Base-by-base conservation (phyloP, 2,888 invertebrate species). In the Pristionchus fissidentatus region DNA sequence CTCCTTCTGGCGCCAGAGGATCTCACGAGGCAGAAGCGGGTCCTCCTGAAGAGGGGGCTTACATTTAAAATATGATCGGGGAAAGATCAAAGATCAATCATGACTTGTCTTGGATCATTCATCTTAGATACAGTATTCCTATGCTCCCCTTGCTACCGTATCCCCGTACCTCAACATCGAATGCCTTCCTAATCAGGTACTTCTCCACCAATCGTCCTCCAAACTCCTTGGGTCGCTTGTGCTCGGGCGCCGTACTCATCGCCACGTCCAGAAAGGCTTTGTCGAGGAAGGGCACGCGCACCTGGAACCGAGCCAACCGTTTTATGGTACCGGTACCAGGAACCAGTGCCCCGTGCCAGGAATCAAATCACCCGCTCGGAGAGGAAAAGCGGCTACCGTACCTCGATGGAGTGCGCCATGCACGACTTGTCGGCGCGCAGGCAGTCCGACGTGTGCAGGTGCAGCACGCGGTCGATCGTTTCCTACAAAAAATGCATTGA, bases 1-100 rank as follows among this genome's bases (percentile, higher is more conserved):
- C 85, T 97, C 97, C 93, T 97, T 97, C 90, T 96, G 96, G 62
- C 97, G 94, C 97, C 97, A 97, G 41, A 97, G 93, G 90, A 97
- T 96, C 49, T 95, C 95, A 85, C 95, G 94, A 0, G 97, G 97
- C 83, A 97, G 93, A 49, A 96, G 93, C 15, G 89, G 89, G 32
- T 91, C 85, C 32, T 88, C 87, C 86, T 88, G 79, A 80, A 26
- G n/a, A 29, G 10, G 32, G 15, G 13, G 38, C 7, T 70, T n/a
- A 10, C 60, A n/a, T 60, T 26, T 10, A n/a, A 10, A 15, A 15
- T n/a, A 15, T 19, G n/a, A n/a, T n/a, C n/a, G n/a, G n/a, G 26
- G 3, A 66, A 35, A 66, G 70, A 43, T 43, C 41, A 70, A 26
- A 43, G n/a, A 70, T 66, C 62, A 66, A 15, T 2, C 62, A n/a